Evolutionary conservation across 2,113 vertebrate species (phyloP).

Genomic region (human): GRCh38 chr1:19486501-19487000

Average conservation of each 20-base stretch:
- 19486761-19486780: not conserved
- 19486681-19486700: not conserved
- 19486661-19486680: not conserved
- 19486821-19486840: not conserved
- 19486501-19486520: too few relatives aligned
- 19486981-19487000: not conserved
- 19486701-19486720: not conserved
- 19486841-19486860: not conserved
- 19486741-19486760: not conserved
- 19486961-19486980: not conserved
- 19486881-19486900: not conserved
- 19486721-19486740: not conserved
- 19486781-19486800: not conserved
- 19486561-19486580: not conserved
- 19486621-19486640: not conserved
- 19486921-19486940: not conserved
- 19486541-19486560: too few relatives aligned
- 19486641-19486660: not conserved
- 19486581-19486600: not conserved
- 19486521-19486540: too few relatives aligned
- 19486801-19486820: constrained; percentile 1
- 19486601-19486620: not conserved
- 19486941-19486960: not conserved
- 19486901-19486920: not conserved
- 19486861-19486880: not conserved